phyloP scores from a whole-genome alignment of 2,113 vertebrate genomes.

The Calidris pygmaea region DNA sequence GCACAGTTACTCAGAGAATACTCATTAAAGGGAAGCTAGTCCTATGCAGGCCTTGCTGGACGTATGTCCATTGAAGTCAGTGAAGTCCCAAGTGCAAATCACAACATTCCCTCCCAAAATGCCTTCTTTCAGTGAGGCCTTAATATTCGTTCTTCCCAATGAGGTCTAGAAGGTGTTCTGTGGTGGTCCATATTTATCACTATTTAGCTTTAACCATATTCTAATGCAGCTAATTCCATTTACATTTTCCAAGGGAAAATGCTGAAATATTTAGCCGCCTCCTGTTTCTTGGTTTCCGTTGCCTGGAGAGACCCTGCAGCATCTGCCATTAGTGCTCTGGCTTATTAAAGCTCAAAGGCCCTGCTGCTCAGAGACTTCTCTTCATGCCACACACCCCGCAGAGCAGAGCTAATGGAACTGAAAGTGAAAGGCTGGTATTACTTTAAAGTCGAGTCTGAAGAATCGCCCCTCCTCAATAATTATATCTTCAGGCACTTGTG shows the following conservation, averaged over 20 bases:
- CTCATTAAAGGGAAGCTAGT: background rate
- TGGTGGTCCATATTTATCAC: background rate
- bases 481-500: conserved; percentile 89
- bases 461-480: conserved; percentile 91
- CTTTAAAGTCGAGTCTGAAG: conserved; percentile 95
- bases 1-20: background rate
- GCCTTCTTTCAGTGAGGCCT: background rate
- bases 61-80: fast-evolving
- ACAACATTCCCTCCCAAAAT: background rate
- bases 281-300: background rate
- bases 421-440: conserved; percentile 54
- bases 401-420: background rate
- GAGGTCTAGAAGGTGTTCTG: background rate
- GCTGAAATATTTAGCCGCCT: background rate
- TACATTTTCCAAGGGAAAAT: background rate
- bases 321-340: background rate
- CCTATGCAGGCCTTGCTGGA: background rate
- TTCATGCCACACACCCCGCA: background rate
- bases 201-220: background rate
- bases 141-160: background rate
- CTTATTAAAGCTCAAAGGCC: background rate
- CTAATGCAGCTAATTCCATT: background rate
- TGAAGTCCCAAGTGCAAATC: background rate
- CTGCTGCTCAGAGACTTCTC: background rate
- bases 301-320: background rate